Conservation (phyloP, 2,113 vertebrate genomes). For the Rhynchomys soricoides region DNA sequence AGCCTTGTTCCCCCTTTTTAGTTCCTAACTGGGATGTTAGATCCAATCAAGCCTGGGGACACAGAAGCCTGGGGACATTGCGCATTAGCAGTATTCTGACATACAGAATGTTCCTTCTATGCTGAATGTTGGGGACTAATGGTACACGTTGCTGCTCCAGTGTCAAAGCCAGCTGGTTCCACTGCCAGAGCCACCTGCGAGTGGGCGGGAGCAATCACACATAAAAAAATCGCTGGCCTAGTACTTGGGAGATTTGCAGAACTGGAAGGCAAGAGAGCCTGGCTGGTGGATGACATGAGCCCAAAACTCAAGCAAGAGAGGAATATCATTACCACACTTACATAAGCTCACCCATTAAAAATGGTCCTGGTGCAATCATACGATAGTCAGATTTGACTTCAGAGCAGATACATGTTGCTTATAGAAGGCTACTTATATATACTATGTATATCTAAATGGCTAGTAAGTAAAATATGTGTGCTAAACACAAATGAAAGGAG, state of each 20-base stretch:
- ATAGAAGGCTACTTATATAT: not conserved
- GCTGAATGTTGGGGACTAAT: not conserved
- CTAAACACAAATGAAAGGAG: not conserved
- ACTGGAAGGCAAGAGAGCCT: not conserved
- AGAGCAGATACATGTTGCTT: not conserved
- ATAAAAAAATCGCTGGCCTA: not conserved
- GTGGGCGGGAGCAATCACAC: not conserved
- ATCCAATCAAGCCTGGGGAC: not conserved
- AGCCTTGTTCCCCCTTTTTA: not conserved
- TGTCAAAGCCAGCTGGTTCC: not conserved
- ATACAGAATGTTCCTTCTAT: not conserved
- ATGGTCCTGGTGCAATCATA: not conserved
- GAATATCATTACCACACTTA: not conserved
- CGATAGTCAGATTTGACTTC: not conserved
- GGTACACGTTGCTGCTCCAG: not conserved
- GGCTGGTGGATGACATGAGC: not conserved
- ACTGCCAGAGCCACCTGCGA: not conserved
- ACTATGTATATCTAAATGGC: not conserved
- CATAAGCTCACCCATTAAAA: not conserved
- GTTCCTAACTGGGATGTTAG: not conserved
- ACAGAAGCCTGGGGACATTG: not conserved
- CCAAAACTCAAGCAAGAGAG: not conserved
- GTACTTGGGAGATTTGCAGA: constrained; percentile 10
- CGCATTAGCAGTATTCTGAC: not conserved
- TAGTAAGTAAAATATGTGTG: not conserved